Base-by-base conservation (phyloP, 2,888 invertebrate genomes). In the Erannis defoliaria region DNA sequence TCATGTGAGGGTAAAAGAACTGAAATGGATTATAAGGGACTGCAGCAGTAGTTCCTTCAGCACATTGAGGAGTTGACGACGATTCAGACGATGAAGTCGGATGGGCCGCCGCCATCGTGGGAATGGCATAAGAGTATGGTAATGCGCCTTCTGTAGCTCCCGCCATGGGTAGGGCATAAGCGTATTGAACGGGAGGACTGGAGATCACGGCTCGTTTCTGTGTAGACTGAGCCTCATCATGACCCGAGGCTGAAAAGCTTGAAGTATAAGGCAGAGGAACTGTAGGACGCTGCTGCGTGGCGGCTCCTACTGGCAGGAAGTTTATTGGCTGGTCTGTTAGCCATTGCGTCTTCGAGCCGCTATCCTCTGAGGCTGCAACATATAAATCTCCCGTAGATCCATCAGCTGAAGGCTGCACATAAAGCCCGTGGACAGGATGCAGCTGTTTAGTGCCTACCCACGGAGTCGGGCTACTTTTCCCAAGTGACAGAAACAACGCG, bases 291-390 rank as follows among this genome's bases (percentile, higher is more conserved):
- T 57, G 46, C 57, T 84, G 80, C 38, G 77, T 63, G 12, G 79
- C 57, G 5, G 82, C 67, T 38, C 77, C 64, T 2, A 76, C 67
- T 8, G 85, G 78, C 29, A 92, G 66, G 68, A 89, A 87, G 74
- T 84, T 90, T 26, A 92, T 68, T 0, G 90, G 86, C 21, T 89
- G 84, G 50, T 92, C 92, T 0, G 87, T 86, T 3, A 90, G 76
- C 91, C 92, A 93, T 62, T 90, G 88, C 0, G 89, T 75, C 53
- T 85, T 86, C 1, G 81, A 76, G 18, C 89, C 91, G 40, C 70
- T 85, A 40, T 92, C 89, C 74, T 93, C 93, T 6, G 91, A 78
- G 1, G 93, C 93, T 5, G 93, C 92, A 0, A 93, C 91, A 74
- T 88, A 92, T 9, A 93, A 77, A 66, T 93, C 93, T 21, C 93